Percentiles rank a stretch among this genome's conserved stretches.
phyloP scores from a whole-genome alignment of 1,140 invertebrate genomes.

The Dryas iulia region DNA sequence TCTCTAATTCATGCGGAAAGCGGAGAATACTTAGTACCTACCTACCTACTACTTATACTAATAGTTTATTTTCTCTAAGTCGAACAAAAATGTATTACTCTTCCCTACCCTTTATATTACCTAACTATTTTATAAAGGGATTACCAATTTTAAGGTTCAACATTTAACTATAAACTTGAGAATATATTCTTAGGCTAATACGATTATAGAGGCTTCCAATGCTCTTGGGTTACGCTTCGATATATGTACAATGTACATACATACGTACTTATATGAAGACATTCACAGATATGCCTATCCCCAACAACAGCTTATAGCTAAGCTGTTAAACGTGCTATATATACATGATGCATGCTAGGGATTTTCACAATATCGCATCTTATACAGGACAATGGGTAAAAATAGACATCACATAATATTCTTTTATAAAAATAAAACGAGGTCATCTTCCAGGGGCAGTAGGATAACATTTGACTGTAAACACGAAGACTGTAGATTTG shows the following conservation, averaged over 20 bases:
- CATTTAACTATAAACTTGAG: conserved; percentile 3
- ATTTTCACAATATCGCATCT: background rate
- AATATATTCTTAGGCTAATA: conserved; percentile 9
- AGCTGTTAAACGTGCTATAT: background rate
- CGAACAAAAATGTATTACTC: too few species aligned
- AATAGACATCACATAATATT: too few species aligned
- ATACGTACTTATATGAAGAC: background rate
- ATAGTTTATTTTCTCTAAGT: too few species aligned
- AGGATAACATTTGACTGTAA: too few species aligned
- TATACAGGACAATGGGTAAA: too few species aligned
- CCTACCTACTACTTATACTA: too few species aligned
- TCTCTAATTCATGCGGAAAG: too few species aligned
- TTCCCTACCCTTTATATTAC: too few species aligned
- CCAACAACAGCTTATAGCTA: background rate
- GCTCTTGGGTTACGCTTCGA: background rate
- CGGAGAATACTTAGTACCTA: too few species aligned
- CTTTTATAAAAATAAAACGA: too few species aligned
- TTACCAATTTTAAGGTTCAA: conserved; percentile 9
- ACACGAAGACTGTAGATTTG: too few species aligned
- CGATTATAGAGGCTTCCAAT: conserved; percentile 11
- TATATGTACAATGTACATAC: background rate
- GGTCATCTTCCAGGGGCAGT: too few species aligned
- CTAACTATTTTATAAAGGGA: background rate
- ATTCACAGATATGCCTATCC: background rate
- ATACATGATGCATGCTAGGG: background rate